Conservation (phyloP, 2,113 vertebrate species). For the Rhinogobius similis region DNA sequence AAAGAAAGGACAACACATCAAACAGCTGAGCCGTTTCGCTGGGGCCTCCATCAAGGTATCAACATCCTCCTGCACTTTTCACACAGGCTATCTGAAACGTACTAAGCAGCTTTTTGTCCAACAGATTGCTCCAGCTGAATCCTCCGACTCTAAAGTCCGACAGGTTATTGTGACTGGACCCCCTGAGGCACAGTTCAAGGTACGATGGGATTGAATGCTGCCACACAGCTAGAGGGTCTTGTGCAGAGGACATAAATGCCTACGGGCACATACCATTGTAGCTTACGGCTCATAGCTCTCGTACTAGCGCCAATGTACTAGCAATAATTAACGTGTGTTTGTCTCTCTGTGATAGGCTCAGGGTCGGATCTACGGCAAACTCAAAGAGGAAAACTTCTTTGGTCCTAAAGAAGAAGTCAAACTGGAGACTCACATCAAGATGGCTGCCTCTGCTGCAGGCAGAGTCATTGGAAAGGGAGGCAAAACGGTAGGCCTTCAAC, state of each 20-base stretch:
- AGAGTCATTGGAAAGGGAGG: constrained; percentile 93
- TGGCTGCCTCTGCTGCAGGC: constrained; percentile 88
- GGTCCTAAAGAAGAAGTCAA: constrained; percentile 95
- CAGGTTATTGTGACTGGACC: constrained; percentile 95
- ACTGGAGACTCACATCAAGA: constrained; percentile 92
- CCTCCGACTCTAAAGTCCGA: constrained; percentile 91
- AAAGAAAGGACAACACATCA: constrained; percentile 97
- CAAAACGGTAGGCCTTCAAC: constrained; percentile 83
- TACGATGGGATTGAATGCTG: constrained; percentile 37
- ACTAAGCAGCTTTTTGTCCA: constrained; percentile 1
- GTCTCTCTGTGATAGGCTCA: constrained; percentile 78
- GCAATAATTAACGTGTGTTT: neutral
- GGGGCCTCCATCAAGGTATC: constrained; percentile 94
- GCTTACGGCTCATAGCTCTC: no score
- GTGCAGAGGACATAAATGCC: no score
- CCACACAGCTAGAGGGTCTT: neutral
- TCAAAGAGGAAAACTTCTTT: constrained; percentile 96
- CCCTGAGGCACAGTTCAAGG: constrained; percentile 97
- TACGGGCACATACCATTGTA: no score
- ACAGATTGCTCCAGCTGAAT: constrained; percentile 92
- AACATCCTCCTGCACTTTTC: neutral
- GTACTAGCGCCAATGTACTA: neutral
- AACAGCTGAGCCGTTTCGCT: constrained; percentile 93
- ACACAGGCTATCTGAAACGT: neutral
- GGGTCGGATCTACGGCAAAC: constrained; percentile 92